These are phyloP conservation scores for Menidia menidia DNA, from an alignment of 2,797 vertebrate species.

Conservation along the genomic window DNA sequence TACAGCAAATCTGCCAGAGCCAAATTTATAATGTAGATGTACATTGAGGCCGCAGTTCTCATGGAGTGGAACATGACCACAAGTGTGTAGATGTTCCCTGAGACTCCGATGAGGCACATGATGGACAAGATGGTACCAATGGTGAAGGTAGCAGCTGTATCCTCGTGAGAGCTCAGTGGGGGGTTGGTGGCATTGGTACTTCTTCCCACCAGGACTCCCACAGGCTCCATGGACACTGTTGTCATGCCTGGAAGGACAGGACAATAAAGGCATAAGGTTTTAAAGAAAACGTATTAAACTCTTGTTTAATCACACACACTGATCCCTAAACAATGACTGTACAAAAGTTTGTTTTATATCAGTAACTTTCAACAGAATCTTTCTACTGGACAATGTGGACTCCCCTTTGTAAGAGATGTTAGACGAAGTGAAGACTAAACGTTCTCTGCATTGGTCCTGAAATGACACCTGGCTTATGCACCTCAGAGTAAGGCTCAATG, in stretches of 20 bases:
- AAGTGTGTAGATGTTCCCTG: conserved; percentile 92
- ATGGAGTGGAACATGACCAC: conserved; percentile 94
- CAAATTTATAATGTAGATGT: conserved; percentile 93
- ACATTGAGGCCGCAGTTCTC: conserved; percentile 91
- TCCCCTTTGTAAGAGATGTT: not conserved
- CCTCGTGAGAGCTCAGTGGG: conserved; percentile 74
- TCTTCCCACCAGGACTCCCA: conserved; percentile 72
- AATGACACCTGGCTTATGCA: not conserved
- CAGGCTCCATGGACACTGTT: conserved; percentile 76
- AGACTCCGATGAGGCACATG: conserved; percentile 90
- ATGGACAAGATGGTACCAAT: conserved; percentile 90
- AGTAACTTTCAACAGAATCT: not conserved
- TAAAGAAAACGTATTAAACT: not conserved
- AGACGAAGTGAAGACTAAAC: not conserved
- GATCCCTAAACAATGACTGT: not conserved
- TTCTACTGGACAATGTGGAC: conserved; percentile 8
- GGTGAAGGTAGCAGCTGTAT: conserved; percentile 85
- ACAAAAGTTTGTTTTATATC: too few relatives aligned
- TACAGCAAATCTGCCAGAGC: conserved; percentile 92
- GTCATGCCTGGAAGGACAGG: conserved; percentile 67
- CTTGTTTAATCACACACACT: not conserved
- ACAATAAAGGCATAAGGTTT: conserved; percentile 10
- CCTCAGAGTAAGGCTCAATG: not conserved
- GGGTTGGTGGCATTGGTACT: conserved; percentile 73
- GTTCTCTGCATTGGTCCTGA: not conserved